phyloP scores from a whole-genome alignment of 2,888 invertebrate species.

The Scelioninae gen. 1 region DNA sequence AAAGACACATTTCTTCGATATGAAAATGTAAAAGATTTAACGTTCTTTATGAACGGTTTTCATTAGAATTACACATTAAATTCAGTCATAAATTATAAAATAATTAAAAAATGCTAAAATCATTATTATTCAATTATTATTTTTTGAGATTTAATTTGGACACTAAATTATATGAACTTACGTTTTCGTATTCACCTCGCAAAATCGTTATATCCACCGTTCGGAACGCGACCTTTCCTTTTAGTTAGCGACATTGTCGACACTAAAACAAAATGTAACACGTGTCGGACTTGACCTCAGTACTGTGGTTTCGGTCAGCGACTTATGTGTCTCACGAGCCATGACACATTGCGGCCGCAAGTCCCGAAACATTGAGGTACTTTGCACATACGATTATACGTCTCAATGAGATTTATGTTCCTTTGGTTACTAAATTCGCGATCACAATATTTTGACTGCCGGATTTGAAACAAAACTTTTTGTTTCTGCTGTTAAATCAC shows the following conservation, averaged over 20 bases:
- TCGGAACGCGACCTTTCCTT: slow-evolving; percentile 8
- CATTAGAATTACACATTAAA: too few relatives aligned
- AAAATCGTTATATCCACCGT: neutral
- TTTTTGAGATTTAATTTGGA: neutral
- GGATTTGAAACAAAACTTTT: neutral
- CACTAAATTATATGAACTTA: neutral
- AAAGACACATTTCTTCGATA: neutral
- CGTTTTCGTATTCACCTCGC: neutral
- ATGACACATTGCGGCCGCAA: slow-evolving; percentile 11
- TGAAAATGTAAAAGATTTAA: too few relatives aligned
- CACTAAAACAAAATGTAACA: slow-evolving; percentile 23
- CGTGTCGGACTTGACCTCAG: slow-evolving; percentile 40
- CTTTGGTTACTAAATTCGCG: neutral
- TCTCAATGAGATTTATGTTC: neutral
- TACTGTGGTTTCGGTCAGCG: slow-evolving; percentile 35
- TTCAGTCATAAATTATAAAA: too few relatives aligned
- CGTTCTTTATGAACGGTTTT: too few relatives aligned
- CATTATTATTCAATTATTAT: too few relatives aligned
- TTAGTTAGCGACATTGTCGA: slow-evolving; percentile 12
- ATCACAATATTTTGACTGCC: slow-evolving; percentile 2
- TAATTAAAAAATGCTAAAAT: neutral
- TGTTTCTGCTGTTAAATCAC: neutral
- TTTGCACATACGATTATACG: slow-evolving; percentile 11
- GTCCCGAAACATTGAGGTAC: slow-evolving; percentile 12
- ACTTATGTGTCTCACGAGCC: slow-evolving; percentile 28